Conservation (phyloP, 2,888 invertebrate species). For the Dryadula phaetusa region DNA sequence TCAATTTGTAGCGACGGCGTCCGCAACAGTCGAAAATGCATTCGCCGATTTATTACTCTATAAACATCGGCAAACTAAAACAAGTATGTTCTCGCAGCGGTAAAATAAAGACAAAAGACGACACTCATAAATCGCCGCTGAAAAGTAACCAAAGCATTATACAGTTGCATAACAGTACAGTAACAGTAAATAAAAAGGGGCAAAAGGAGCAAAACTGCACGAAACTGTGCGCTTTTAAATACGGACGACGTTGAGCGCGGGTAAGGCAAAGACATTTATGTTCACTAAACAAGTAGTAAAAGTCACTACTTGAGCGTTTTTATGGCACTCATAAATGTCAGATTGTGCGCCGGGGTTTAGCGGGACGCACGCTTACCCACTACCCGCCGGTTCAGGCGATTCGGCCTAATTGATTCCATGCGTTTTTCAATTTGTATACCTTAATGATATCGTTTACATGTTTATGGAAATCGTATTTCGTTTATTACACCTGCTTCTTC, state of each 20-base stretch:
- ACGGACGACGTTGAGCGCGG: conserved; percentile 81
- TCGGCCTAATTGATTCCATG: conserved; percentile 71
- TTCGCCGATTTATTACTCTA: conserved; percentile 47
- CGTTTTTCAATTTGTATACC: conserved; percentile 58
- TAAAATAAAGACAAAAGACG: conserved; percentile 81
- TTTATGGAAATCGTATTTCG: conserved; percentile 55
- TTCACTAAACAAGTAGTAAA: conserved; percentile 86
- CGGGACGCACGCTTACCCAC: conserved; percentile 57
- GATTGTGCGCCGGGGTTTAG: conserved; percentile 82
- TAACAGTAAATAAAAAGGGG: conserved; percentile 80
- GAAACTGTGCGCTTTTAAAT: conserved; percentile 84
- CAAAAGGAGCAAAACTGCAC: conserved; percentile 80
- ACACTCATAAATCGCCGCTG: conserved; percentile 76
- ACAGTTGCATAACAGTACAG: conserved; percentile 82
- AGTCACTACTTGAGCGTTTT: conserved; percentile 85
- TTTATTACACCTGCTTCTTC: conserved; percentile 59
- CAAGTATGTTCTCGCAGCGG: conserved; percentile 71
- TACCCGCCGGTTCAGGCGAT: conserved; percentile 52
- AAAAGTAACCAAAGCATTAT: conserved; percentile 83
- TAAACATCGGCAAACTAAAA: conserved; percentile 64
- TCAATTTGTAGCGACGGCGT: conserved; percentile 36
- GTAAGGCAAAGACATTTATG: conserved; percentile 85
- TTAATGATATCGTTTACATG: conserved; percentile 59
- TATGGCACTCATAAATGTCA: conserved; percentile 85
- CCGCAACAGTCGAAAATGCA: conserved; percentile 41